These are phyloP conservation scores for Naso thynnoides DNA, from an alignment of 2,797 vertebrate species.

Conservation along the genomic window DNA sequence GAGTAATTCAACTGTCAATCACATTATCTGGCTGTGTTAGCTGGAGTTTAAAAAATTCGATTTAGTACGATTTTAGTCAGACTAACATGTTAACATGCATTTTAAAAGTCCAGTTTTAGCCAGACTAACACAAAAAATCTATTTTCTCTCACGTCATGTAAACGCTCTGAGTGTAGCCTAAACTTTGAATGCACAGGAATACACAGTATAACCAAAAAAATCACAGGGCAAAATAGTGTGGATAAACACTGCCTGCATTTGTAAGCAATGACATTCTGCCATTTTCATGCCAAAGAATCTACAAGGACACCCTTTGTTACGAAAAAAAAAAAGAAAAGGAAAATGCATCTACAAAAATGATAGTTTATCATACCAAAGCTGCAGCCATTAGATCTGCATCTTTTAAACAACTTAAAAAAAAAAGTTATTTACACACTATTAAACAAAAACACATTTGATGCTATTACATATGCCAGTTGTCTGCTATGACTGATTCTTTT, in stretches of 20 bases:
- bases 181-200: conserved; percentile 15
- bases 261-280: conserved; percentile 5
- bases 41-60: too few species aligned
- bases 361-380: background rate
- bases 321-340: too few species aligned
- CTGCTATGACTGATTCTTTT: background rate
- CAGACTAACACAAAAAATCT: too few species aligned
- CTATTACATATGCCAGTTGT: background rate
- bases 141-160: too few species aligned
- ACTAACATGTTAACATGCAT: too few species aligned
- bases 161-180: background rate
- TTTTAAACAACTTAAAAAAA: conserved; percentile 5
- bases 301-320: background rate
- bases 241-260: conserved; percentile 38
- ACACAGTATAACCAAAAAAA: conserved; percentile 45
- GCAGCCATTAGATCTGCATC: background rate
- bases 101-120: too few species aligned
- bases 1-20: too few species aligned
- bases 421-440: background rate
- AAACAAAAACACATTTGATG: background rate
- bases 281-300: conserved; percentile 2
- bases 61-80: too few species aligned
- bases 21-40: too few species aligned
- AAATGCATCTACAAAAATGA: background rate
- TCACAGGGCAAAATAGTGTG: conserved; percentile 37